phyloP scores from a whole-genome alignment of 2,113 vertebrate species.

The Epinephelus moara region DNA sequence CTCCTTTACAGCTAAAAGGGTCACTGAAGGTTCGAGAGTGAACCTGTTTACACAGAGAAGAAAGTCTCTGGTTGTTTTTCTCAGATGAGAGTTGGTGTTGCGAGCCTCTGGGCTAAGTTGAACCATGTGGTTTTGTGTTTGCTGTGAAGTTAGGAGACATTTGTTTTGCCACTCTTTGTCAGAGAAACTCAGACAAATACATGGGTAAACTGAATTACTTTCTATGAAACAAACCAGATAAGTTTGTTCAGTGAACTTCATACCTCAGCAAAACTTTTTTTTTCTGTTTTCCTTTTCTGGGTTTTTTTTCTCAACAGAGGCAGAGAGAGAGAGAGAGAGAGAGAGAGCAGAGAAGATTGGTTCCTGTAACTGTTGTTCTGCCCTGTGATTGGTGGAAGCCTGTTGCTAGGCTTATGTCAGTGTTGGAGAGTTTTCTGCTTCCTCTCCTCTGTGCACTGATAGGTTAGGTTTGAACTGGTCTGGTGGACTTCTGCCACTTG shows the following conservation, averaged over 20 bases:
- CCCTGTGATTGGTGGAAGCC: conserved; percentile 83
- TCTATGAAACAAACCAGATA: conserved; percentile 58
- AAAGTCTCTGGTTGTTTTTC: conserved; percentile 63
- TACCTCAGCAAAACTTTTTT: conserved; percentile 73
- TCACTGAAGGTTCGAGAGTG: neutral
- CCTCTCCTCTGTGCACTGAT: conserved; percentile 82
- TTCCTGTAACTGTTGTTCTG: conserved; percentile 87
- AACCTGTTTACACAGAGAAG: conserved; percentile 37
- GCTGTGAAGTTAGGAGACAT: conserved; percentile 51
- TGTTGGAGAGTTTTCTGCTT: conserved; percentile 77
- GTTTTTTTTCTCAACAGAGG: conserved; percentile 59
- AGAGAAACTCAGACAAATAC: conserved; percentile 43
- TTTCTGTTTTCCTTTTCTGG: conserved; percentile 43
- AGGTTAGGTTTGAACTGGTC: conserved; percentile 85
- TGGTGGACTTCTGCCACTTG: conserved; percentile 84
- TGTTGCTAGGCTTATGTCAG: conserved; percentile 89
- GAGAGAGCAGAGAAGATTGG: conserved; percentile 80
- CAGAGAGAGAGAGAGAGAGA: conserved; percentile 54
- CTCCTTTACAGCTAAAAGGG: neutral
- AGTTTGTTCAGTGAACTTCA: conserved; percentile 77
- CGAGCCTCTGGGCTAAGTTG: conserved; percentile 56
- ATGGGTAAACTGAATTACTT: conserved; percentile 55
- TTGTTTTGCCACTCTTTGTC: conserved; percentile 48
- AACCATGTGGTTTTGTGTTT: conserved; percentile 70
- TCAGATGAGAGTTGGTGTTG: conserved; percentile 40